phyloP scores from a whole-genome alignment of 2,888 invertebrate genomes.

The Melanargia galathea region DNA sequence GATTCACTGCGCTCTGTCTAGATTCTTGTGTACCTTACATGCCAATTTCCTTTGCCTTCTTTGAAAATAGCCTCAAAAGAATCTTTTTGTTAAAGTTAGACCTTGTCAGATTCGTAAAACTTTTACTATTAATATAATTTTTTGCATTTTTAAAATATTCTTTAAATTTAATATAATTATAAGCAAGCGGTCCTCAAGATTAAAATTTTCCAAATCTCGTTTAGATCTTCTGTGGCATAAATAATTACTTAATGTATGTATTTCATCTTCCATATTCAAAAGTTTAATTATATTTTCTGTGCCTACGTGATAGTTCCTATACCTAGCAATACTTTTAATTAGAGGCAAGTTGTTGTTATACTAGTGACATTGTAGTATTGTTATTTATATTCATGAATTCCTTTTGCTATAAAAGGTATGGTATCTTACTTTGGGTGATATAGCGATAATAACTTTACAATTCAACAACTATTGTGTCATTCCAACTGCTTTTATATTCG shows the following conservation, averaged over 20 bases:
- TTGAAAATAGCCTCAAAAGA: neutral
- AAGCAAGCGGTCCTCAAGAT: too few relatives aligned
- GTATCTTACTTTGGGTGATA: neutral
- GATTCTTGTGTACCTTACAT: neutral
- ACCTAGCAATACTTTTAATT: neutral
- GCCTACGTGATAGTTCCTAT: neutral
- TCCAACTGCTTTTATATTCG: neutral
- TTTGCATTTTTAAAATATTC: too few relatives aligned
- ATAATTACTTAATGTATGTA: too few relatives aligned
- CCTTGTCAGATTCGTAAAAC: too few relatives aligned
- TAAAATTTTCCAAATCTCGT: too few relatives aligned
- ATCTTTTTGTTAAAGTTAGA: too few relatives aligned
- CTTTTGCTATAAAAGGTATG: slow-evolving; percentile 1
- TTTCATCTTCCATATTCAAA: neutral
- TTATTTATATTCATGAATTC: neutral
- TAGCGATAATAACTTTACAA: neutral
- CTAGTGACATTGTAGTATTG: neutral
- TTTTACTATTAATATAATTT: too few relatives aligned
- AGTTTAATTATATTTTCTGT: neutral
- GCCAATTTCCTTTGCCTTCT: neutral
- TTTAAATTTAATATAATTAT: too few relatives aligned
- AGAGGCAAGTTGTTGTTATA: neutral
- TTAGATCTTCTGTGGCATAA: too few relatives aligned
- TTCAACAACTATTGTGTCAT: neutral
- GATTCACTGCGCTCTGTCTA: neutral